Evolutionary conservation across 2,888 invertebrate genomes (phyloP).

Genomic region (Prostheceraeus crozeri): DNA sequence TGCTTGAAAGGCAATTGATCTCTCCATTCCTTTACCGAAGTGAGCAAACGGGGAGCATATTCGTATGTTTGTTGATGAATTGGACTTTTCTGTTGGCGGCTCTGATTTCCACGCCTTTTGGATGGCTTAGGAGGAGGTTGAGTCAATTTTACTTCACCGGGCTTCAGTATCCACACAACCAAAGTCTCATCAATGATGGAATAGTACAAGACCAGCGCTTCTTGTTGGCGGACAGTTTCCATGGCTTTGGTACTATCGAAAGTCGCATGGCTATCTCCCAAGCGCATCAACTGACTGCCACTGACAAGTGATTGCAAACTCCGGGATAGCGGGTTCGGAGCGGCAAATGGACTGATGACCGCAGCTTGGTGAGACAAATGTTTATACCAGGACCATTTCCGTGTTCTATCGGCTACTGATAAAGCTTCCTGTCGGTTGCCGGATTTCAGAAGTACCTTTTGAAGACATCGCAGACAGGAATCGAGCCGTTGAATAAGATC

Average conservation of each 20-base stretch:
- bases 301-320: neutral
- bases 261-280: neutral
- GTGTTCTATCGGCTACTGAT: neutral
- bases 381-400: constrained; percentile 28
- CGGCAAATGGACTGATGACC: neutral
- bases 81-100: neutral
- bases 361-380: neutral
- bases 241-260: neutral
- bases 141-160: neutral
- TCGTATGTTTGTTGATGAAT: neutral
- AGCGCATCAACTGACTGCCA: constrained; percentile 19
- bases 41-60: too few species aligned
- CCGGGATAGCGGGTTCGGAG: neutral
- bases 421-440: neutral
- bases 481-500: neutral
- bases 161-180: constrained; percentile 4
- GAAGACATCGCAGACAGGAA: neutral
- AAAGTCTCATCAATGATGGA: neutral
- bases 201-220: neutral
- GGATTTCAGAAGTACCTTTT: neutral
- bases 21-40: too few species aligned
- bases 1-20: too few species aligned
- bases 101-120: too few species aligned
- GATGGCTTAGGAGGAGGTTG: too few species aligned
- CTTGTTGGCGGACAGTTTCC: neutral